Evolutionary conservation across 2,797 vertebrate genomes (phyloP), one percentile per base, ranked within the genome.

Genomic region (Oophaga sylvatica): DNA sequence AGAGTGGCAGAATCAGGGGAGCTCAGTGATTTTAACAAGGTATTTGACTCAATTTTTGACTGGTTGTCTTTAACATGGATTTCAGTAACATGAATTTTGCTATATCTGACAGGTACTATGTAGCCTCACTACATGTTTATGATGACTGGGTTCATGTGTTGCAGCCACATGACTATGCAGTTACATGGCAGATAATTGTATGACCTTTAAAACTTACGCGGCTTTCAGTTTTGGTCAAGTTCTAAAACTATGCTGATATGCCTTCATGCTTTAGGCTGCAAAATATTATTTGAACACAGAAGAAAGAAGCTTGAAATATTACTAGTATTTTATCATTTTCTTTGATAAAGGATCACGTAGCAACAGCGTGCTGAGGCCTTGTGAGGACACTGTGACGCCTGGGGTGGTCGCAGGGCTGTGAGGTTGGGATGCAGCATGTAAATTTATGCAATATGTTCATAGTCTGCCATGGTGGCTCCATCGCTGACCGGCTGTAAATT

Each of bases 401-500:
- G 29, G 26, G 70, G 86, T 82, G 86, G 80, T 70, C 80, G 16
- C 9, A 60, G 31, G 57, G 35, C 67, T 57, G 41, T 53, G 48
- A 53, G 48, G 8, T 53, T 59, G 56, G 79, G 31, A 81, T 19
- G 31, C 80, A 65, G 41, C 31, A 76, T 92, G 48, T 76, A 88
- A 88, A 67, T 57, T 31, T 59, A 75, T 81, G 73, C 78, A 78
- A 29, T 59, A 68, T 85, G 87, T 70, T 87, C 75, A 78, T 20
- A 77, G 65, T 70, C 73, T 87, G 26, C 75, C 62, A 75, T 26
- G 78, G 83, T 85, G 83, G 87, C 81, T 88, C 73, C 65, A 15
- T 85, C 68, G n/a, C 12, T 88, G 87, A 85, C 79, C 79, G 59
- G 83, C 83, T 88, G 79, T 81, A 77, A 85, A 82, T 82, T 53